phyloP scores from a whole-genome alignment of 2,797 vertebrate genomes.

The Cygnus olor region DNA sequence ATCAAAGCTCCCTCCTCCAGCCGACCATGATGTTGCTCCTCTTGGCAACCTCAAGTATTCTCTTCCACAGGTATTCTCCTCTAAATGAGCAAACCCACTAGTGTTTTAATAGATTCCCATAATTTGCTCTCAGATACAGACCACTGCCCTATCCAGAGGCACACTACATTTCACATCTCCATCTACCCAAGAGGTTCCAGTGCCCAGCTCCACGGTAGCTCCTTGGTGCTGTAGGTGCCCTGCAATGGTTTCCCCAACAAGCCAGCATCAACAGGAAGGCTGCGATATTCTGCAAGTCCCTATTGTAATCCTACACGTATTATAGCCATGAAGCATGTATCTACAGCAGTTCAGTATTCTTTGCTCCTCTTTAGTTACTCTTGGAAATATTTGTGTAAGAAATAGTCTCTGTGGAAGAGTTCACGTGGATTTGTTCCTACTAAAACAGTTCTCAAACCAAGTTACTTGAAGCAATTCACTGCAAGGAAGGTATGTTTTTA shows the following conservation, averaged over 20 bases:
- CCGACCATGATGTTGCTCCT: background rate
- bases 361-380: background rate
- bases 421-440: background rate
- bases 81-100: background rate
- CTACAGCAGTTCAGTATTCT: background rate
- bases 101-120: background rate
- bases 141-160: background rate
- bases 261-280: background rate
- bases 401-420: constrained; percentile 13
- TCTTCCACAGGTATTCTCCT: background rate
- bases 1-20: background rate
- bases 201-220: background rate
- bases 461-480: constrained; percentile 18
- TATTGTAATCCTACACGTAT: background rate
- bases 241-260: background rate
- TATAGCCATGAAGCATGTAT: background rate
- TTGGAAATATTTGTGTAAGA: background rate
- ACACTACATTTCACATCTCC: background rate
- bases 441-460: constrained; percentile 8
- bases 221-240: background rate
- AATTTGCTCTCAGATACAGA: background rate
- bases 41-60: background rate
- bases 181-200: background rate
- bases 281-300: background rate
- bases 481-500: background rate